Percentiles rank a stretch among this genome's conserved stretches.
Conservation (phyloP, 2,797 vertebrate genomes). For the Pteropus rufus region DNA sequence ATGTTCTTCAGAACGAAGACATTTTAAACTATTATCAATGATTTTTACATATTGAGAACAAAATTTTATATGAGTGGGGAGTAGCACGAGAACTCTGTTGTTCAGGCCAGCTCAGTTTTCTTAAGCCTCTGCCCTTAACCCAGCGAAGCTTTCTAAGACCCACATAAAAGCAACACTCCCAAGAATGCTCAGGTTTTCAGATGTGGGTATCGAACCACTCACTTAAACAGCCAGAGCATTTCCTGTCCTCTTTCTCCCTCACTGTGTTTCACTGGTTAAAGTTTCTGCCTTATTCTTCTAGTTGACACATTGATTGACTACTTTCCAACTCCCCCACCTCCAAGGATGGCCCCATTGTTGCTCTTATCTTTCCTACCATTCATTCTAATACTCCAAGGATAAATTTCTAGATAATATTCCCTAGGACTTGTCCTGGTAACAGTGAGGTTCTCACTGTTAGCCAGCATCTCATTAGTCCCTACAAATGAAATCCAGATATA, state of each 20-base stretch:
- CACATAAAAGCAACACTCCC: neutral
- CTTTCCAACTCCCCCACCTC: neutral
- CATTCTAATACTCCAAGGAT: neutral
- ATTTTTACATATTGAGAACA: neutral
- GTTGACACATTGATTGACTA: neutral
- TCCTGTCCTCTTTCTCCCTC: neutral
- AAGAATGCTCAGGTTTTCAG: neutral
- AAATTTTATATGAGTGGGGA: neutral
- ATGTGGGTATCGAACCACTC: neutral
- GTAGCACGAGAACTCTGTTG: neutral
- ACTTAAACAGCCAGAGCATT: neutral
- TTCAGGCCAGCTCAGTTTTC: neutral
- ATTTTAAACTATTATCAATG: neutral
- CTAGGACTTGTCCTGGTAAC: neutral
- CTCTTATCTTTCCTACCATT: neutral
- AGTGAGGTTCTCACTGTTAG: neutral
- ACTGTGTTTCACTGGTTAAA: neutral
- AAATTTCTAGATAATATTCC: neutral
- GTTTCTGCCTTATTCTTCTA: neutral
- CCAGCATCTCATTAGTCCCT: neutral
- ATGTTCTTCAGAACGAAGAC: neutral
- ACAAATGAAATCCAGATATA: neutral
- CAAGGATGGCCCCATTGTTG: neutral
- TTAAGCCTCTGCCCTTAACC: neutral
- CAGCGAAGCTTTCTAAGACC: neutral